Percentiles rank a stretch among this genome's conserved stretches.
phyloP scores from a whole-genome alignment of 2,888 invertebrate genomes.

The Polietes domitor region DNA sequence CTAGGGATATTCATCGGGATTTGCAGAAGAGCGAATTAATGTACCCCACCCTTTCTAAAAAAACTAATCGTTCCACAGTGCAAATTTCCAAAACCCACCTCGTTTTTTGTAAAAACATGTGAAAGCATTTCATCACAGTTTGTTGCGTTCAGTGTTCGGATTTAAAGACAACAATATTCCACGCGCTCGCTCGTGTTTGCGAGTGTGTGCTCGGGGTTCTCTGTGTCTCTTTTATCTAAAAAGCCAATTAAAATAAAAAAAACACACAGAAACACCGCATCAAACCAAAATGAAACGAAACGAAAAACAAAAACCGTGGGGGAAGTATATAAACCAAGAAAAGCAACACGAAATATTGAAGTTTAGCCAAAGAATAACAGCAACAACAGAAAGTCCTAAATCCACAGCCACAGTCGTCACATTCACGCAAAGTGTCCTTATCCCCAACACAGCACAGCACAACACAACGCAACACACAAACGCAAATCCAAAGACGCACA shows the following conservation, averaged over 20 bases:
- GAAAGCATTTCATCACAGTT: conserved; percentile 62
- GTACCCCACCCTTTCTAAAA: no score
- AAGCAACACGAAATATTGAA: conserved; percentile 21
- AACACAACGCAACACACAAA: no score
- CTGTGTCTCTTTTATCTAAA: conserved; percentile 59
- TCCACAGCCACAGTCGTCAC: no score
- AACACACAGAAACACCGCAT: conserved; percentile 17
- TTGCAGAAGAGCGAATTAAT: no score
- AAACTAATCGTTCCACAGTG: no score
- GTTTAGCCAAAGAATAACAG: neutral
- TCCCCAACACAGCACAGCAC: conserved; percentile 3
- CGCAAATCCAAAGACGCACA: neutral
- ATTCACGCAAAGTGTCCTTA: conserved; percentile 5
- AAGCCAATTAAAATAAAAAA: conserved; percentile 66
- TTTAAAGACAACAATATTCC: conserved; percentile 17
- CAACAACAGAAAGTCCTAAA: neutral
- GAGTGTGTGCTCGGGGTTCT: neutral
- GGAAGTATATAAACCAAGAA: neutral
- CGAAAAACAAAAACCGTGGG: neutral
- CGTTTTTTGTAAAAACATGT: conserved; percentile 59
- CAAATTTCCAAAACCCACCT: conserved; percentile 29
- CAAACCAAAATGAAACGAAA: neutral
- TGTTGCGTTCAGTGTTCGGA: conserved; percentile 54
- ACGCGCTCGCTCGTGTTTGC: conserved; percentile 11
- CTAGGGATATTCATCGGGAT: no score